These are phyloP conservation scores for Jordanella pulchra DNA, from an alignment of 2,797 vertebrate species.

Conservation along the genomic window DNA sequence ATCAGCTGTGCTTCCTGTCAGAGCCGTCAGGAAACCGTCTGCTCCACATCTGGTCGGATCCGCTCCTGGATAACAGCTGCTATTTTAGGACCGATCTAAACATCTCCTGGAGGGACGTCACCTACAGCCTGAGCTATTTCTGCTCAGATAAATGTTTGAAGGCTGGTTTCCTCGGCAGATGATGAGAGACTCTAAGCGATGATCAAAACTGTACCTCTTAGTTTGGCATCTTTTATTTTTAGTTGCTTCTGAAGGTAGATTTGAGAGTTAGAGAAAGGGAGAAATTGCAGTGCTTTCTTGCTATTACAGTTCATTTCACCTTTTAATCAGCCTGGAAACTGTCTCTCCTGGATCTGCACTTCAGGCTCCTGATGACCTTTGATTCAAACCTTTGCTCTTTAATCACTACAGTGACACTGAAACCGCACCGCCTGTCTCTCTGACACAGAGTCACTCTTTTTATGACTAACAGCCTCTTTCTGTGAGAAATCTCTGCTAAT, in stretches of 20 bases:
- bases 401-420: constrained; percentile 45
- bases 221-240: constrained; percentile 27
- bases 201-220: constrained; percentile 3
- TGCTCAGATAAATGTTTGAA: constrained; percentile 14
- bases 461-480: constrained; percentile 32
- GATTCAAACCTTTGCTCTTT: constrained; percentile 50
- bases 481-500: constrained; percentile 40
- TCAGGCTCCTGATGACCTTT: constrained; percentile 42
- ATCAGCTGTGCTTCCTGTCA: constrained; percentile 13
- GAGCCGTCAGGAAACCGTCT: constrained; percentile 65
- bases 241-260: constrained; percentile 18
- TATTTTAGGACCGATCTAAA: constrained; percentile 57
- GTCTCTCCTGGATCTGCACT: constrained; percentile 30
- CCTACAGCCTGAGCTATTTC: constrained; percentile 34
- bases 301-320: constrained; percentile 46
- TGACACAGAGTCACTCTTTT: constrained; percentile 18
- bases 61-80: constrained; percentile 66
- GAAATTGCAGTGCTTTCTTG: constrained; percentile 46
- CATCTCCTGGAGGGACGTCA: constrained; percentile 13
- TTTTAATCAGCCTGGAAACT: constrained; percentile 49
- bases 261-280: constrained; percentile 16
- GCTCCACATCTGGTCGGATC: constrained; percentile 54
- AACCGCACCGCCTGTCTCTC: constrained; percentile 19
- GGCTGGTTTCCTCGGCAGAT: constrained; percentile 16
- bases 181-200: constrained; percentile 19